Conservation (phyloP, 2,888 invertebrate species). For the Oeneis ivallda region DNA sequence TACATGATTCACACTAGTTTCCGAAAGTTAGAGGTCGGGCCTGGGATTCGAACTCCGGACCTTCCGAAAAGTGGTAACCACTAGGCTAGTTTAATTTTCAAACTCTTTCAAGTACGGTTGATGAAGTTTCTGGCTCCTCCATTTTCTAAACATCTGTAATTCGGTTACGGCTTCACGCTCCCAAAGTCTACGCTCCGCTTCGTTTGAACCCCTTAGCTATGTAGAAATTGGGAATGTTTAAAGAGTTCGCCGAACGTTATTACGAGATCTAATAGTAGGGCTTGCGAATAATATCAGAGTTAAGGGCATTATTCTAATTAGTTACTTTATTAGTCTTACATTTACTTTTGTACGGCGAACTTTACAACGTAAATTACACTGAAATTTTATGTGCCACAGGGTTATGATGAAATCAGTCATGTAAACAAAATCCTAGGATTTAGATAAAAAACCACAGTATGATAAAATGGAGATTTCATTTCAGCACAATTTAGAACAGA, state of each 20-base stretch:
- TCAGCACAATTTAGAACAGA: too few relatives aligned
- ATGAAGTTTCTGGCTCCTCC: conserved; percentile 36
- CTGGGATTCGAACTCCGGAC: too few relatives aligned
- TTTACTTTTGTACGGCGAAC: background rate
- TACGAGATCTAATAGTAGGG: conserved; percentile 38
- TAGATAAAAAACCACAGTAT: too few relatives aligned
- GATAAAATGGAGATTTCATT: too few relatives aligned
- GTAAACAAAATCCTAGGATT: too few relatives aligned
- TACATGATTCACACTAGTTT: too few relatives aligned
- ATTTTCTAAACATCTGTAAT: conserved; percentile 46
- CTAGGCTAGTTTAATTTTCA: too few relatives aligned
- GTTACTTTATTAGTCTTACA: conserved; percentile 6
- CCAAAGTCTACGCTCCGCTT: conserved; percentile 56
- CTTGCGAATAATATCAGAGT: conserved; percentile 13
- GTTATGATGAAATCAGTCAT: too few relatives aligned
- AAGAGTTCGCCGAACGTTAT: conserved; percentile 62
- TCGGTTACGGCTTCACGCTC: conserved; percentile 66
- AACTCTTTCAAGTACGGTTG: background rate
- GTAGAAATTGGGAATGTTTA: conserved; percentile 62
- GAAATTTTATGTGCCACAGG: too few relatives aligned
- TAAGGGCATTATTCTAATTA: conserved; percentile 6
- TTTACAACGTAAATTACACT: background rate
- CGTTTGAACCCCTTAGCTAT: conserved; percentile 63
- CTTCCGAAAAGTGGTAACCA: too few relatives aligned
- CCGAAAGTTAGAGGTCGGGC: too few relatives aligned